Conservation (phyloP, 2,113 vertebrate species). For the Lepidothrix coronata region DNA sequence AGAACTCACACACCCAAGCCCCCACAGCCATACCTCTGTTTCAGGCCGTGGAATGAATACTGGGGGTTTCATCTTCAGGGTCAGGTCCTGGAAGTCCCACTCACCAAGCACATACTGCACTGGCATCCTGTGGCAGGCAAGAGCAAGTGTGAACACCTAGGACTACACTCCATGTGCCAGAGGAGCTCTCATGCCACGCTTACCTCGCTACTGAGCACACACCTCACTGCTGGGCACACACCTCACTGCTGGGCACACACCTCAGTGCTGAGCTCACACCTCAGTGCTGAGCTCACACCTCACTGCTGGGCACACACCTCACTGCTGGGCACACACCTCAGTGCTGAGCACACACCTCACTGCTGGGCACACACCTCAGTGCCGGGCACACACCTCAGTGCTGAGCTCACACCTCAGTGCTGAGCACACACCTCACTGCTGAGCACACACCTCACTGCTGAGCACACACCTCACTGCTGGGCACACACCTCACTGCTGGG, state of each 20-base stretch:
- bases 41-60: conserved; percentile 97
- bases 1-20: neutral
- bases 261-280: too few relatives aligned
- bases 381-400: neutral
- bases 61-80: conserved; percentile 89
- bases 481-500: neutral
- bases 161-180: neutral
- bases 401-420: neutral
- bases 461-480: neutral
- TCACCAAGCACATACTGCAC: conserved; percentile 95
- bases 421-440: neutral
- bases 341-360: neutral
- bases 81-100: conserved; percentile 94
- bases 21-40: conserved; percentile 84
- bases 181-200: neutral
- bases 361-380: neutral
- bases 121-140: conserved; percentile 81
- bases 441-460: neutral
- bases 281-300: too few relatives aligned
- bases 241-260: too few relatives aligned
- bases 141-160: neutral
- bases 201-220: too few relatives aligned
- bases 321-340: neutral
- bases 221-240: too few relatives aligned
- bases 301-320: too few relatives aligned